Evolutionary conservation across 2,113 vertebrate genomes (phyloP), one percentile per base, ranked within the genome.

Genomic region (Odobenus rosmarus): DNA sequence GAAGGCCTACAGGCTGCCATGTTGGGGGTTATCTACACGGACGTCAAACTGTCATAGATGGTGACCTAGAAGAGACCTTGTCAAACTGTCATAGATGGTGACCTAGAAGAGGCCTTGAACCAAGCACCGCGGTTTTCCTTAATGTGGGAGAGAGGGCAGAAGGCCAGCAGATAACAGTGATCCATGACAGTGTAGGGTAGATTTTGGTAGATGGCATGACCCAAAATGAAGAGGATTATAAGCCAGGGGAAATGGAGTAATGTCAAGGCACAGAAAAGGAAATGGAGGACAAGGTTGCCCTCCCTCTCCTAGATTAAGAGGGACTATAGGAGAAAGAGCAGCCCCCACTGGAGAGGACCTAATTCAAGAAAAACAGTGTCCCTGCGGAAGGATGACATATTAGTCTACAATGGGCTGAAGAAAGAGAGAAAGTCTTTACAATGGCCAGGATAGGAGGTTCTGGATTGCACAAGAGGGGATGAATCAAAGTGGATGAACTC

Each of bases 201-300:
- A 1, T 26, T 67, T 77, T 24, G 10, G 14, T 67, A 19, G 26
- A 53, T 28, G 23, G 31, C 15, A 23, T 33, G 62, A 86, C 23
- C 23, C 57, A 69, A 64, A 93, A 64, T 46, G 72, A 80, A 92
- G 33, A 87, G 33, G 18, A 18, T 16, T 69, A 80, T 85, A 74
- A 81, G n/a, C 28, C 2, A 8, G 39, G 15, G 10, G 9, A 62
- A 36, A n/a, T 13, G 1, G 24, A 84, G 36, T n/a, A 28, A 39
- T 6, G 4, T 16, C 36, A 4, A 67, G 39, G n/a, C n/a, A 24
- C 53, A 15, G 28, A 28, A 53, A 71, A n/a, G 10, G 11, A 6
- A 3, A 12, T 0, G n/a, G 31, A 92, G 59, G 67, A 61, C 42
- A 53, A 10, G 46, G 6, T 3, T 53, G 28, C 72, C 18, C 3